Evolutionary conservation across 1,140 invertebrate species (phyloP).

Genomic region (Augochlora pura): DNA sequence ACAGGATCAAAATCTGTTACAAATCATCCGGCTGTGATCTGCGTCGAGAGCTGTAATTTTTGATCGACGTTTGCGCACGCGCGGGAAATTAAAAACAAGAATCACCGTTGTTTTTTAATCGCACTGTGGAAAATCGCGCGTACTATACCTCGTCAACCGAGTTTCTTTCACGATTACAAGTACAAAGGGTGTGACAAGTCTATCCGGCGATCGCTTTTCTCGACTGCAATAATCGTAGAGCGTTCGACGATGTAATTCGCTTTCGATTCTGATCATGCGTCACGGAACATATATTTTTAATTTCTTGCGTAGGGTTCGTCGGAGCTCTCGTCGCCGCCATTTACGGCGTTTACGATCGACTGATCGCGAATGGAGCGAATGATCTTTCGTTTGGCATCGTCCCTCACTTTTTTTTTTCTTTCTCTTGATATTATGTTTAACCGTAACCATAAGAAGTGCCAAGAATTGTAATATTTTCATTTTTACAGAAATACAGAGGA

Average conservation of each 20-base stretch:
- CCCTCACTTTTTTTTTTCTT: not conserved
- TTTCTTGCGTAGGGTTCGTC: not conserved
- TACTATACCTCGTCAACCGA: too few relatives aligned
- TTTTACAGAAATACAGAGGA: not conserved
- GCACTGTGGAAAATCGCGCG: not conserved
- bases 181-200: not conserved
- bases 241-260: slow-evolving; percentile 8
- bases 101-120: not conserved
- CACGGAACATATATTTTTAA: not conserved
- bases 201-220: too few relatives aligned
- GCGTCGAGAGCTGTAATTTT: not conserved
- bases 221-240: not conserved
- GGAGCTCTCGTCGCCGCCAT: not conserved
- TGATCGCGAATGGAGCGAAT: not conserved
- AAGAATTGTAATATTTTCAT: not conserved
- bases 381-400: not conserved
- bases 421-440: not conserved
- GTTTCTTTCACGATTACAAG: not conserved
- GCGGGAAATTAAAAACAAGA: not conserved
- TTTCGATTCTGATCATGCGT: not conserved
- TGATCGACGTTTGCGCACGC: not conserved
- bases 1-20: not conserved
- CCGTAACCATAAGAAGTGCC: not conserved
- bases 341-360: not conserved
- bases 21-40: not conserved